Base-by-base conservation (phyloP, 2,888 invertebrate species). In the Sialis lutaria region DNA sequence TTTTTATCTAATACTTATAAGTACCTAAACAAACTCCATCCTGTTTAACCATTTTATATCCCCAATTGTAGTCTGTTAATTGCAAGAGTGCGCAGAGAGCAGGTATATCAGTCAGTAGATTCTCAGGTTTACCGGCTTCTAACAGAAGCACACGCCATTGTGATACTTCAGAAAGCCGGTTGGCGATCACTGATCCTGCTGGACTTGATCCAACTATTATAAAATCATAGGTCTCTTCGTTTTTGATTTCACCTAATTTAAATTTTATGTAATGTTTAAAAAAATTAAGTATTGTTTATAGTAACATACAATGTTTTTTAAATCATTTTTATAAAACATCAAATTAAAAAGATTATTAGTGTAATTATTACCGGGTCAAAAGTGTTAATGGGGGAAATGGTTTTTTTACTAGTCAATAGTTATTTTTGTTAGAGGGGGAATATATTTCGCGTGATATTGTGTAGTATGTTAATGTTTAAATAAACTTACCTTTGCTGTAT, bases 171-270 rank as follows among this genome's bases (percentile, higher is more conserved):
- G 79, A 71, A 0, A 85, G 65, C 2, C 85, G 69, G 53, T 80
- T 75, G 0, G 84, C 83, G 8, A 85, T 56, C 0, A 76, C 78
- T 0, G 81, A 74, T 1, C 85, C 85, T 0, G 79, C 76, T 0
- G 81, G 75, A 0, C 84, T 82, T 0, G 79, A 79, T 0, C 83
- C 82, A 0, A 83, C 68, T 30, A 81, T 66, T 4, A 81, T 67
- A 54, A 79, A 82, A 56, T 82, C 81, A 58, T 78, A 81, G 12
- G 52, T 54, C 51, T 60, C 55, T 13, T 53, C 53, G 30, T 44
- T 45, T 46, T 46, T 33, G 6, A 32, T 41, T 42, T 32, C 12
- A 32, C 44, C 33, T 44, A 4, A 22, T 22, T 22, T 22, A 4
- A 22, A 22, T 22, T 22, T 22, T 22, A 12, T 7, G 7, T 7